Evolutionary conservation across 2,113 vertebrate genomes (phyloP).

Genomic region (Halichoeres trimaculatus): DNA sequence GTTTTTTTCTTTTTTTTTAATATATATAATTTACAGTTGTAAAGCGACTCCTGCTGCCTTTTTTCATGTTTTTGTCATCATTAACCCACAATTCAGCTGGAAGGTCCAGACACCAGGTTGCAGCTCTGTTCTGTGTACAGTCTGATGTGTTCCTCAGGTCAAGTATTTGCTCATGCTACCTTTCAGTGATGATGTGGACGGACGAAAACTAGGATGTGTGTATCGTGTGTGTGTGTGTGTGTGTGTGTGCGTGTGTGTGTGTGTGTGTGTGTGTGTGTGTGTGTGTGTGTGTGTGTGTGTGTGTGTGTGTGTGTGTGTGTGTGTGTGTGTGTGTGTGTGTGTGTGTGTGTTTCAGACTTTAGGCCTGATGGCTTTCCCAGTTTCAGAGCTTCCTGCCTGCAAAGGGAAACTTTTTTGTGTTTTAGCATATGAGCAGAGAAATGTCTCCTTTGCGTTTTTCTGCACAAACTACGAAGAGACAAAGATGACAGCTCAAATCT

Average conservation of each 20-base stretch:
- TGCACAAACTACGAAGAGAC: slow-evolving; percentile 1
- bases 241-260: neutral
- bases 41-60: too few relatives aligned
- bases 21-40: too few relatives aligned
- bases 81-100: neutral
- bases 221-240: too few relatives aligned
- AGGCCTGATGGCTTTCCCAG: slow-evolving; percentile 58
- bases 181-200: neutral
- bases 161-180: neutral
- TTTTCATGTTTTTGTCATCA: neutral
- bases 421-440: slow-evolving; percentile 6
- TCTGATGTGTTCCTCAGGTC: neutral
- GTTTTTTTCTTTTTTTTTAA: too few relatives aligned
- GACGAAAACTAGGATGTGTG: neutral
- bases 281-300: neutral
- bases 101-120: too few relatives aligned
- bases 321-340: too few relatives aligned
- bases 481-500: neutral
- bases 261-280: neutral
- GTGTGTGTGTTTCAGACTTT: neutral
- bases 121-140: neutral
- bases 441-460: neutral
- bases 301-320: neutral
- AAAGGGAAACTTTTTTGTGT: neutral
- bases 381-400: slow-evolving; percentile 35